These are phyloP conservation scores for Pheosia gnoma DNA, from an alignment of 2,888 invertebrate species.

Conservation along the genomic window DNA sequence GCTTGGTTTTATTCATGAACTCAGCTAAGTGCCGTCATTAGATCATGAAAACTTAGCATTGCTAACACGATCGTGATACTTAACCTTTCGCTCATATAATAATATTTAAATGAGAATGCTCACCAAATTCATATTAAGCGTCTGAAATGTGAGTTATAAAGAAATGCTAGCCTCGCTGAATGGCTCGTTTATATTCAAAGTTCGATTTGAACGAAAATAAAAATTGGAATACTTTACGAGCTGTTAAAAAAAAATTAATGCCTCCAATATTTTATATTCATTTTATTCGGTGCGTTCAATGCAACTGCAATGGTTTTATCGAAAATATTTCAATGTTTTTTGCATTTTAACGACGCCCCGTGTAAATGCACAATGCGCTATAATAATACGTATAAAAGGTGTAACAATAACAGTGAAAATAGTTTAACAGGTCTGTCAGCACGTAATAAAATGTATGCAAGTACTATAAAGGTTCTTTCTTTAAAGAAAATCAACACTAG, in stretches of 20 bases:
- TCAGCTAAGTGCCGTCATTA: too few relatives aligned
- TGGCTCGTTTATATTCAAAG: constrained; percentile 34
- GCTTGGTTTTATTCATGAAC: too few relatives aligned
- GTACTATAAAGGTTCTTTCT: too few relatives aligned
- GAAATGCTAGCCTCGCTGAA: constrained; percentile 9
- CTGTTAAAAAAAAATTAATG: constrained; percentile 50
- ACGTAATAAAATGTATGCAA: too few relatives aligned
- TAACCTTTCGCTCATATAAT: not conserved
- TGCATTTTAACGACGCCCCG: not conserved
- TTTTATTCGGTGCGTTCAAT: constrained; percentile 2
- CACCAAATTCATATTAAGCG: constrained; percentile 28
- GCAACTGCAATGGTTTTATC: not conserved
- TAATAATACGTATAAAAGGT: not conserved
- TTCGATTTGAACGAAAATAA: constrained; percentile 44
- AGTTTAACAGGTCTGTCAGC: too few relatives aligned
- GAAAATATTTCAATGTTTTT: not conserved
- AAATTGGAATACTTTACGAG: constrained; percentile 57
- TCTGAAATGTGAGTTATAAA: constrained; percentile 7
- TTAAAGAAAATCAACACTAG: too few relatives aligned
- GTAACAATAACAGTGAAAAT: too few relatives aligned
- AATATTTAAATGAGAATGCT: constrained; percentile 11
- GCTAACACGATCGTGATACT: not conserved
- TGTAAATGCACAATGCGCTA: not conserved
- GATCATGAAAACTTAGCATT: too few relatives aligned
- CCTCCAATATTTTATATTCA: constrained; percentile 17